Percentiles rank a stretch among this genome's conserved stretches.
phyloP scores from a whole-genome alignment of 1,140 invertebrate species.

The Acyrthosiphon pisum region DNA sequence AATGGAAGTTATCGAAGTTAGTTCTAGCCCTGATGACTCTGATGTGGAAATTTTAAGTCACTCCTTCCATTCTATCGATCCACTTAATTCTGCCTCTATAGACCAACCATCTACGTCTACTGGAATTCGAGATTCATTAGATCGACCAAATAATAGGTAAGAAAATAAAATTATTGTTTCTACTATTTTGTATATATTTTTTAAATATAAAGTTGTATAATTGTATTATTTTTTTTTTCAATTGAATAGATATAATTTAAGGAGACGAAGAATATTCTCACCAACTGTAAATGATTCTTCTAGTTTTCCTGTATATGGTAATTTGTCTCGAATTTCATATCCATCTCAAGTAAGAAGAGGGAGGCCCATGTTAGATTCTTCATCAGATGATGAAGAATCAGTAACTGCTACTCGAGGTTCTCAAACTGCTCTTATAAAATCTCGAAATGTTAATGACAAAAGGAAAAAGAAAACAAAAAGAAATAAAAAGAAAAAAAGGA shows the following conservation, averaged over 20 bases:
- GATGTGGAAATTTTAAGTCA: conserved; percentile 45
- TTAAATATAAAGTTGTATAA: background rate
- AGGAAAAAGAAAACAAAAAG: conserved; percentile 6
- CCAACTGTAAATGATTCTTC: background rate
- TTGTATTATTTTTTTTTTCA: conserved; percentile 2
- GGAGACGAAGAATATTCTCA: background rate
- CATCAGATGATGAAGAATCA: conserved; percentile 31
- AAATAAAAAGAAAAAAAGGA: conserved; percentile 10
- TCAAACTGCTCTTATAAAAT: background rate
- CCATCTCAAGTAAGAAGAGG: background rate
- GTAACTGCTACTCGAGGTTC: background rate
- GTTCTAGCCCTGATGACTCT: background rate
- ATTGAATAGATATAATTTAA: conserved; percentile 34
- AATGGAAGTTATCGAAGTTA: conserved; percentile 12
- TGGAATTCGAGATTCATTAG: conserved; percentile 40
- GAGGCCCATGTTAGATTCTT: background rate
- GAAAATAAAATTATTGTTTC: background rate
- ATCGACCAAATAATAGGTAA: conserved; percentile 40
- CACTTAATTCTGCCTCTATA: background rate
- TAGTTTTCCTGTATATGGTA: background rate
- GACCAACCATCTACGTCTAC: conserved; percentile 48
- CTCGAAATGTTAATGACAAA: background rate
- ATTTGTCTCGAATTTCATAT: background rate
- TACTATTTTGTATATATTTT: background rate
- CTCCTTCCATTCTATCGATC: background rate